Base-by-base conservation (phyloP, 92 coral and sea anemone genomes). In the Actinernus sp. region DNA sequence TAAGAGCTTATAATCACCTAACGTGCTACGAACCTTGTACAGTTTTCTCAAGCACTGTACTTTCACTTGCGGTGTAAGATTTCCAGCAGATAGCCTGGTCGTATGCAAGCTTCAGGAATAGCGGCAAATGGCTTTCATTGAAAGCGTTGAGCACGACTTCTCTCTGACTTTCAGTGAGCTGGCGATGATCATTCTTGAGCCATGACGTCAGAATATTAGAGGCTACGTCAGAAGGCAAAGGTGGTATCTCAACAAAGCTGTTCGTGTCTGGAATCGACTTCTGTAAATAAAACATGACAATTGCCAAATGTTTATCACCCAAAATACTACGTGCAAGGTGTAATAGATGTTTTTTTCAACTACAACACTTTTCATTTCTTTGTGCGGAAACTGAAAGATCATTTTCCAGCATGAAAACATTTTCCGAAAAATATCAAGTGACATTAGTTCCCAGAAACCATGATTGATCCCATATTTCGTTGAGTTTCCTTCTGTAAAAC, bases 31-130 rank as follows among this genome's bases (percentile, higher is more conserved):
- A 9, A 45, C 52, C 66, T n/a, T 84, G 72, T 6, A 80, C 87
- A 11, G 84, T 69, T 2, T 72, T 45, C 58, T 83, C 74, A 10
- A 83, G 43, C 10, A 65, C 59, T 16, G 68, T 57, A 26, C 76
- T 78, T 44, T 79, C 81, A 46, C 45, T 55, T 30, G 63, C 31
- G 2, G 82, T 53, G 82, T 76, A 83, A 22, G 99, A 82, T 25
- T 75, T 72, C 90, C 91, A 83, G 24, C 61, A 83, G 44, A 74
- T 19, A 3, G 86, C 90, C 50, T 73, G 82, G 46, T 87, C 85
- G 30, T 92, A 78, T 14, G 90, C 89, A 16, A 95, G 97, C 75
- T 84, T 84, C 17, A 95, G 80, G 53, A 49, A 95, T 2, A 95
- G 67, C 1, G 88, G 88, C 16, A 81, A 68, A 0, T 88, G 90